A percentile compares a stretch with the other conserved stretches of the same genome.
phyloP scores from a whole-genome alignment of 2,113 vertebrate species.

The Tragelaphus strepsiceros region DNA sequence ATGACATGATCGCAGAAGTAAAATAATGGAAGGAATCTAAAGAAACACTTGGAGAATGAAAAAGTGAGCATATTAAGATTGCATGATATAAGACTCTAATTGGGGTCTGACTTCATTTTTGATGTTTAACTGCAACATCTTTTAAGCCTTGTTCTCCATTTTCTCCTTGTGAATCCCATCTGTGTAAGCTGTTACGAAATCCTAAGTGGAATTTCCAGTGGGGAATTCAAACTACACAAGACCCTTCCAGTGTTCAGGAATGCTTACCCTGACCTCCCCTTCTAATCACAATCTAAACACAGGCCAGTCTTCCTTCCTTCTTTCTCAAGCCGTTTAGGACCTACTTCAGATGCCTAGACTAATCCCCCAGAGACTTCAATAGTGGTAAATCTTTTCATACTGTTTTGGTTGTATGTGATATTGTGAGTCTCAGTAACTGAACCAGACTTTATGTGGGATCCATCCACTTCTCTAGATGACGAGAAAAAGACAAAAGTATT shows the following conservation, averaged over 20 bases:
- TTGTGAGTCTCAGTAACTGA: not conserved
- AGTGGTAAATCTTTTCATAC: not conserved
- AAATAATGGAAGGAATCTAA: not conserved
- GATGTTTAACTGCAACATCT: not conserved
- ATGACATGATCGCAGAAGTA: not conserved
- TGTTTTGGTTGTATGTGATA: not conserved
- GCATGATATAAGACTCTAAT: not conserved
- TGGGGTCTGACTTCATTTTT: not conserved
- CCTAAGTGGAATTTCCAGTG: not conserved
- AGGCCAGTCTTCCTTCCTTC: not conserved
- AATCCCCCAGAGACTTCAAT: not conserved
- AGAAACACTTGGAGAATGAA: not conserved
- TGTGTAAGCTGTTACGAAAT: not conserved
- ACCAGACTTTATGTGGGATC: not conserved
- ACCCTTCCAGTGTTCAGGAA: not conserved
- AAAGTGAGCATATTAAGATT: not conserved
- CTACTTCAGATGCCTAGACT: not conserved
- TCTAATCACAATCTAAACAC: not conserved
- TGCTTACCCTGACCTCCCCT: not conserved
- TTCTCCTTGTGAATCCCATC: not conserved
- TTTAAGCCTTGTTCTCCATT: not conserved
- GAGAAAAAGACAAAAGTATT: not conserved
- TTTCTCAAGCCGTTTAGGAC: not conserved
- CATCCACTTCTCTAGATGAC: not conserved
- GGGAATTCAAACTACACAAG: not conserved